Evolutionary conservation across 2,113 vertebrate genomes (phyloP).

Genomic region (Thunnus thynnus): DNA sequence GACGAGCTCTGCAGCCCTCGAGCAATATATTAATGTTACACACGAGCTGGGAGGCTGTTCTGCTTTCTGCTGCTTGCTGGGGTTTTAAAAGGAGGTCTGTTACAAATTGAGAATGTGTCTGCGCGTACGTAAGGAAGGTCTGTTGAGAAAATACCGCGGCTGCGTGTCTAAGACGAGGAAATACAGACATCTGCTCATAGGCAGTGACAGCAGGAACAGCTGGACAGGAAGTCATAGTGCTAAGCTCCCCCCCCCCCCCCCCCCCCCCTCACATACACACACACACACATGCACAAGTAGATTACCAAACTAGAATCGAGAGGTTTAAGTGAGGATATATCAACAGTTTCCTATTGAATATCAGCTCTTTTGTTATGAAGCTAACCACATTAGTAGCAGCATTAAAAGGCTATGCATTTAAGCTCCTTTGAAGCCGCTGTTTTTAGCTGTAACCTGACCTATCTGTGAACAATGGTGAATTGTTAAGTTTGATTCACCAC

Average conservation of each 20-base stretch:
- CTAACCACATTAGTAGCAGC: constrained; percentile 39
- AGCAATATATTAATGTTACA: constrained; percentile 56
- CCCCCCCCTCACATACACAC: not conserved
- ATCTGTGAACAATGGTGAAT: constrained; percentile 64
- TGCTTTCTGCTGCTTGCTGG: constrained; percentile 34
- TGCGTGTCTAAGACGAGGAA: constrained; percentile 56
- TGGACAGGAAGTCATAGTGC: constrained; percentile 75
- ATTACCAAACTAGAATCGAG: constrained; percentile 43
- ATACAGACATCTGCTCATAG: constrained; percentile 71
- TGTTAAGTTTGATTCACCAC: constrained; percentile 57
- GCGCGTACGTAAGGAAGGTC: constrained; percentile 6
- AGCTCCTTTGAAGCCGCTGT: constrained; percentile 49
- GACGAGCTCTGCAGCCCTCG: constrained; percentile 6
- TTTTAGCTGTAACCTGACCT: constrained; percentile 44
- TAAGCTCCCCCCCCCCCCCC: constrained; percentile 17
- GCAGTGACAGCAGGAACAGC: constrained; percentile 76
- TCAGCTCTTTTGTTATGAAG: constrained; percentile 24
- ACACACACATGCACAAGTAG: constrained; percentile 25
- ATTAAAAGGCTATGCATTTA: constrained; percentile 13
- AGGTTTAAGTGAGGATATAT: constrained; percentile 33
- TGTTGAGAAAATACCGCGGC: constrained; percentile 22
- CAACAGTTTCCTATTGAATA: constrained; percentile 16
- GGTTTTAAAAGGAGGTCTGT: constrained; percentile 28
- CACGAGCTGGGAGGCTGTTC: constrained; percentile 1
- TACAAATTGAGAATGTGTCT: constrained; percentile 17